Conservation (phyloP, 2,888 invertebrate species). For the Cephus rjabovi region DNA sequence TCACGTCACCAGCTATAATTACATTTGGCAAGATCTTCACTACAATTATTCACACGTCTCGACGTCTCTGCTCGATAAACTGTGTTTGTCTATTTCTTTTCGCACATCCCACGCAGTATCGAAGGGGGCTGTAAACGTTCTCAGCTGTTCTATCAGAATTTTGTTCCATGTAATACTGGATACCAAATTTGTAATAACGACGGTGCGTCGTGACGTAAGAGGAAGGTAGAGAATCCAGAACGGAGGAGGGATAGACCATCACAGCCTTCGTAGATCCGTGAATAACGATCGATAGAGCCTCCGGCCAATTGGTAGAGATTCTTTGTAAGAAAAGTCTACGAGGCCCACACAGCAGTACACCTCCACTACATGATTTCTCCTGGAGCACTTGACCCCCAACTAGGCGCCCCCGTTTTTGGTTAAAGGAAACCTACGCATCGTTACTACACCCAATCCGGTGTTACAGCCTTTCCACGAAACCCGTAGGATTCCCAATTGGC, state of each 20-base stretch:
- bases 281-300: neutral
- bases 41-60: neutral
- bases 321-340: neutral
- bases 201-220: neutral
- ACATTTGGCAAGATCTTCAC: neutral
- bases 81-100: neutral
- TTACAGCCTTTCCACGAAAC: neutral
- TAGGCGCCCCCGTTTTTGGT: neutral
- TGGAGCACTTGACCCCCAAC: neutral
- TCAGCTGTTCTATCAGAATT: neutral
- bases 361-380: neutral
- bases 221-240: neutral
- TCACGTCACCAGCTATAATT: constrained; percentile 1
- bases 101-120: neutral
- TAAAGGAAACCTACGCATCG: neutral
- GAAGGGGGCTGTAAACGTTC: neutral
- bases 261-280: neutral
- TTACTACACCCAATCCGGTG: neutral
- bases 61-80: neutral
- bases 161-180: neutral
- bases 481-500: neutral
- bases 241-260: neutral
- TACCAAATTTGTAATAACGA: neutral
- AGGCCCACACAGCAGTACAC: neutral
- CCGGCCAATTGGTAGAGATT: neutral